phyloP scores from a whole-genome alignment of 2,888 invertebrate species.

The Dolomedes plantarius region DNA sequence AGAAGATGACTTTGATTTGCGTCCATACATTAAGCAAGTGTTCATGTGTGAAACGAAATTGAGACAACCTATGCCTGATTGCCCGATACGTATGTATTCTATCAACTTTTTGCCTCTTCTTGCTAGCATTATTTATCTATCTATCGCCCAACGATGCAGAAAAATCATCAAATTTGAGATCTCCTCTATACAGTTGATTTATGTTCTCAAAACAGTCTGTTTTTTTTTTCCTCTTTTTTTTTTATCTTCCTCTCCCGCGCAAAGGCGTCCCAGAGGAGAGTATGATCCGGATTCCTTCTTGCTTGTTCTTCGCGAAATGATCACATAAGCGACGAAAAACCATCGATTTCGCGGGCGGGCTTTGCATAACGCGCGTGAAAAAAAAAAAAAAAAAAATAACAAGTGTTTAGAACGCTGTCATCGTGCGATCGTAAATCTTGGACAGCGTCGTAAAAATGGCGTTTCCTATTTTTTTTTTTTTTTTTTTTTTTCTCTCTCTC shows the following conservation, averaged over 20 bases:
- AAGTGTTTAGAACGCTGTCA: conserved; percentile 23
- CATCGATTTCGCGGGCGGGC: background rate
- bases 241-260: too few relatives aligned
- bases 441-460: conserved; percentile 10
- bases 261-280: too few relatives aligned
- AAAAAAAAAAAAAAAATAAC: background rate
- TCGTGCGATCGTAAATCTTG: conserved; percentile 38
- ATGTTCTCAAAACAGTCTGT: background rate
- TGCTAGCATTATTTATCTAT: too few relatives aligned
- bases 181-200: background rate
- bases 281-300: conserved; percentile 17
- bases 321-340: conserved; percentile 18
- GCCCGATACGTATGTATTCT: too few relatives aligned
- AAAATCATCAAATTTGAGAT: background rate
- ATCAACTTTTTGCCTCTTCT: too few relatives aligned
- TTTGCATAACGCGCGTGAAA: conserved; percentile 10
- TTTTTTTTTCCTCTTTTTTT: too few relatives aligned
- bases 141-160: too few relatives aligned
- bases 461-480: background rate
- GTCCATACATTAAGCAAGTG: too few relatives aligned
- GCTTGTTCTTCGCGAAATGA: background rate
- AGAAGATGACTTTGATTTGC: too few relatives aligned
- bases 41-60: too few relatives aligned
- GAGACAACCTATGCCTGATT: too few relatives aligned
- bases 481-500: background rate